phyloP scores from a whole-genome alignment of 2,113 vertebrate species.

The Pollachius pollachius region DNA sequence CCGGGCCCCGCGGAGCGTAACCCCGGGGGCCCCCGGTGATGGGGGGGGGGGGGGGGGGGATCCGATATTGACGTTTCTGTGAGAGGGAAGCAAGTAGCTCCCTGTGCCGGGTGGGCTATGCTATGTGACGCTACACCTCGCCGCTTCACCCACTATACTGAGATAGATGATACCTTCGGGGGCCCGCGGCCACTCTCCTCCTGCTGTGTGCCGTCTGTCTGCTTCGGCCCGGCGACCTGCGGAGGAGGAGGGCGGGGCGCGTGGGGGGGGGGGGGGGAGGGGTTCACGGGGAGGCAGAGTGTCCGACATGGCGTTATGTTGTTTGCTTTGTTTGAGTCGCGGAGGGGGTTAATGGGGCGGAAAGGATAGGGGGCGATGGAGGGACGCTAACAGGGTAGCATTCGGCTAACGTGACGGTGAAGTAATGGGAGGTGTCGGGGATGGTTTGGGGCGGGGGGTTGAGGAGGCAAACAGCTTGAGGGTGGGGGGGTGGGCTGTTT shows the following conservation, averaged over 20 bases:
- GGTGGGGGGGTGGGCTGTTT: not conserved
- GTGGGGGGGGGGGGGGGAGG: too few relatives aligned
- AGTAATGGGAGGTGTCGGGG: not conserved
- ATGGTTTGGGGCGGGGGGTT: not conserved
- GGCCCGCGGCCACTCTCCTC: slow-evolving; percentile 39
- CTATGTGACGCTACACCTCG: not conserved
- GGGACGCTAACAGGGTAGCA: not conserved
- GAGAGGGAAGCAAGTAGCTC: too few relatives aligned
- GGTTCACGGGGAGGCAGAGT: slow-evolving; percentile 14
- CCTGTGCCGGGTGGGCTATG: not conserved
- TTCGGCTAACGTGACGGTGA: not conserved
- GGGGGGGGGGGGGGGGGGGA: too few relatives aligned
- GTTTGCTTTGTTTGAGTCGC: not conserved
- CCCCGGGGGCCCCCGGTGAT: too few relatives aligned
- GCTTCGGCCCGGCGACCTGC: slow-evolving; percentile 47
- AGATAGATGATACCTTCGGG: slow-evolving; percentile 47
- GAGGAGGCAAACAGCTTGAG: not conserved
- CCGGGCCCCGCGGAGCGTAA: too few relatives aligned
- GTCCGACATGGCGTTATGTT: slow-evolving; percentile 34
- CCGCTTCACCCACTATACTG: slow-evolving; percentile 1
- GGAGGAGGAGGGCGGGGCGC: slow-evolving; percentile 26
- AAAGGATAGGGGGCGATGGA: slow-evolving; percentile 5
- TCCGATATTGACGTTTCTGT: too few relatives aligned
- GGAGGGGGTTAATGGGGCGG: not conserved
- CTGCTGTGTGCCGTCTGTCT: slow-evolving; percentile 30